Conservation (phyloP, 64 coral and sea anemone species). For the Exaiptasia diaphana region DNA sequence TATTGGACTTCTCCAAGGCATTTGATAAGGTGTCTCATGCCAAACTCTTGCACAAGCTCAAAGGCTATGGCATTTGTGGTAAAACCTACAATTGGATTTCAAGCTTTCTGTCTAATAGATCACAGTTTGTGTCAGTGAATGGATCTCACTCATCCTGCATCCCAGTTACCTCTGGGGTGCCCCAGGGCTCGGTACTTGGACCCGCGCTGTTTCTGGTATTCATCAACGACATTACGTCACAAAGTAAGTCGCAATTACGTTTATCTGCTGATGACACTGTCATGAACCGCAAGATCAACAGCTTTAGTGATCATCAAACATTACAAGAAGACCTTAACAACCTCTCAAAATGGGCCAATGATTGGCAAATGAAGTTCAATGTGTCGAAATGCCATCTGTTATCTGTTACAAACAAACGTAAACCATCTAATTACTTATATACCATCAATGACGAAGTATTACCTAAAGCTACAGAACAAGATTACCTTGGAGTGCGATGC, state of each 20-base stretch:
- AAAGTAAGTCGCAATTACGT: background rate
- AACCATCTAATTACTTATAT: background rate
- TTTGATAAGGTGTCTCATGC: constrained; percentile 31
- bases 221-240: background rate
- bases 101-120: constrained; percentile 5
- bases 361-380: constrained; percentile 27
- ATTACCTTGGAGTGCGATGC: constrained; percentile 19
- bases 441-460: background rate
- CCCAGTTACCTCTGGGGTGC: background rate
- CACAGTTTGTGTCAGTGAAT: constrained; percentile 20
- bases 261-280: constrained; percentile 22
- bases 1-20: constrained; percentile 28
- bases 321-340: constrained; percentile 11
- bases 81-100: background rate
- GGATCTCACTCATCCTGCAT: constrained; percentile 5
- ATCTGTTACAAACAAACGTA: constrained; percentile 21
- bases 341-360: background rate
- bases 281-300: background rate
- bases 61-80: constrained; percentile 28
- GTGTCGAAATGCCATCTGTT: constrained; percentile 2
- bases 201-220: constrained; percentile 24
- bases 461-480: background rate
- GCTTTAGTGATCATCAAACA: background rate
- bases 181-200: constrained; percentile 1
- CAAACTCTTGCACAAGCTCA: constrained; percentile 23